phyloP scores from a whole-genome alignment of 2,113 vertebrate species.

The Phocoena phocoena region DNA sequence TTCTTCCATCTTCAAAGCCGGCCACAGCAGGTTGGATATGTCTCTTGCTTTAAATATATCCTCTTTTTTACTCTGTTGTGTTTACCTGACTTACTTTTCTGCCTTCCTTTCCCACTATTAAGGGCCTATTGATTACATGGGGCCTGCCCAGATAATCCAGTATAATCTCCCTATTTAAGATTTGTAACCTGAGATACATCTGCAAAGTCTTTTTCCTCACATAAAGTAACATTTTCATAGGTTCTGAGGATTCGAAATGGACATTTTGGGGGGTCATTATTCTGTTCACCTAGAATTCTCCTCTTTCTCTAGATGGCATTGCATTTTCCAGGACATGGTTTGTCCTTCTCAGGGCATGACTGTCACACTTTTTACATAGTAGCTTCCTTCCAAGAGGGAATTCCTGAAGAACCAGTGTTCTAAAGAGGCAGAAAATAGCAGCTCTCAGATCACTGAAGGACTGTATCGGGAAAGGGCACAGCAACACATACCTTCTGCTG shows the following conservation, averaged over 20 bases:
- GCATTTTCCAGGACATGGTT: background rate
- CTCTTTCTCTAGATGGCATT: background rate
- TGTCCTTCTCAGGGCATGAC: background rate
- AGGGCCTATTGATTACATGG: background rate
- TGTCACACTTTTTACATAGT: background rate
- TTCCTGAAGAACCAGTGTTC: background rate
- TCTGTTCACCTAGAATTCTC: background rate
- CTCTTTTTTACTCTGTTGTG: background rate
- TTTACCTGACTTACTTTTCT: background rate
- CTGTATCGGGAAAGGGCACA: background rate
- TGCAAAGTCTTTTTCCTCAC: background rate
- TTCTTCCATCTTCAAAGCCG: background rate
- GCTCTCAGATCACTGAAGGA: background rate
- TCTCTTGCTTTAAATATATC: background rate
- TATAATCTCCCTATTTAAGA: background rate
- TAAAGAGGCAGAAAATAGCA: background rate
- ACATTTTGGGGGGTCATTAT: background rate
- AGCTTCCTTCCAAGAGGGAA: background rate
- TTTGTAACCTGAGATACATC: background rate
- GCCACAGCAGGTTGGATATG: background rate
- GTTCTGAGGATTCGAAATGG: background rate
- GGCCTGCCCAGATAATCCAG: background rate
- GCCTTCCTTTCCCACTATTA: background rate
- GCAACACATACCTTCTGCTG: background rate
- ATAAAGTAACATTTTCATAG: background rate